A percentile compares a stretch with the other conserved stretches of the same genome.
phyloP scores from a whole-genome alignment of 2,888 invertebrate species.

The Ptycholaimellus sp. region DNA sequence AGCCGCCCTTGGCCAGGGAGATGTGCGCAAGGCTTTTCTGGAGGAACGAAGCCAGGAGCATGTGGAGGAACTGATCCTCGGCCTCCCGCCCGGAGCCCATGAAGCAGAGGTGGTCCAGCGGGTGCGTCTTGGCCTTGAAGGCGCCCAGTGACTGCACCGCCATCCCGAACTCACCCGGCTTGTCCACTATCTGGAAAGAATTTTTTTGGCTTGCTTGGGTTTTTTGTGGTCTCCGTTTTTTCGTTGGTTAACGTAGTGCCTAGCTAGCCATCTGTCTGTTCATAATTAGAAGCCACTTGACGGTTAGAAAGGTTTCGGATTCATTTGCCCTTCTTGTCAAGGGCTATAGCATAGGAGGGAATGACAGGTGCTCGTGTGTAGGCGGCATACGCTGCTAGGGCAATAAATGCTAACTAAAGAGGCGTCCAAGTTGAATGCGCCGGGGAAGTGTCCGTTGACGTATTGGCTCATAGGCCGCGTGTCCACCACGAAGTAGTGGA shows the following conservation, averaged over 20 bases:
- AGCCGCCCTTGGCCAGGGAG: slow-evolving; percentile 71
- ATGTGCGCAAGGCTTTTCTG: slow-evolving; percentile 78
- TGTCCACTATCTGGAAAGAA: slow-evolving; percentile 57
- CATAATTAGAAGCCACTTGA: no score
- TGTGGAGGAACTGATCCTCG: slow-evolving; percentile 51
- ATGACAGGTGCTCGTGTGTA: no score
- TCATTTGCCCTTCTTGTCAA: no score
- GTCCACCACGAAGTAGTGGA: slow-evolving; percentile 81
- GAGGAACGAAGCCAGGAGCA: slow-evolving; percentile 89
- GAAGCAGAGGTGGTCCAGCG: slow-evolving; percentile 44
- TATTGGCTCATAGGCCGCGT: slow-evolving; percentile 88
- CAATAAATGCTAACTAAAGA: slow-evolving; percentile 51
- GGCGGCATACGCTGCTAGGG: no score
- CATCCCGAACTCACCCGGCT: slow-evolving; percentile 72
- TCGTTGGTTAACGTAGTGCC: no score
- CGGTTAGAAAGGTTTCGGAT: no score
- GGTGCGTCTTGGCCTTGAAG: slow-evolving; percentile 45
- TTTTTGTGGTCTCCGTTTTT: no score
- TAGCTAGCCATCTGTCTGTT: no score
- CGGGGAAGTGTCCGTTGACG: slow-evolving; percentile 80
- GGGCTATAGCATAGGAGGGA: no score
- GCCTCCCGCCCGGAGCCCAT: slow-evolving; percentile 76
- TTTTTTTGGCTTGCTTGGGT: no score
- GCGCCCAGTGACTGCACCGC: slow-evolving; percentile 72
- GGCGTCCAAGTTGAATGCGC: slow-evolving; percentile 90